A percentile compares a stretch with the other conserved stretches of the same genome.
These are phyloP conservation scores for Doryteuthis pealeii DNA, from an alignment of 1,140 invertebrate genomes.

Conservation along the genomic window DNA sequence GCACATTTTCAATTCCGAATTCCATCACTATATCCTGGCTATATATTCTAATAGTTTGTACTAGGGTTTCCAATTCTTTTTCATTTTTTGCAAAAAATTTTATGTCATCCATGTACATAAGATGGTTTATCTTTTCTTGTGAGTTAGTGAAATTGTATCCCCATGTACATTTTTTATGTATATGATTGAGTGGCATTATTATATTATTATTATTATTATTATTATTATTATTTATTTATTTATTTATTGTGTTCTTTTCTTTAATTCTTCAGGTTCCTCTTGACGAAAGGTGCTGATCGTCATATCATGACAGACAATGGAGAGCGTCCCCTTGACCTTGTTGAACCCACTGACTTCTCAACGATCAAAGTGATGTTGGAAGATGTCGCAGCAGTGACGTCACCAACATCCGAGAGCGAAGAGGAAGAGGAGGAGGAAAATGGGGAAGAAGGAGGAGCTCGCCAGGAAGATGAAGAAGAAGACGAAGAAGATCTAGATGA, in stretches of 20 bases:
- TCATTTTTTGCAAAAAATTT: no score
- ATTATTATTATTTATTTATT: background rate
- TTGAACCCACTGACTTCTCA: constrained; percentile 54
- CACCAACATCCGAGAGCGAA: background rate
- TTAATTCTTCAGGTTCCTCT: constrained; percentile 42
- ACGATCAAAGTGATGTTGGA: constrained; percentile 52
- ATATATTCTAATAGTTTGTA: no score
- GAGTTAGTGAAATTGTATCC: no score
- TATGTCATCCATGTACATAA: no score
- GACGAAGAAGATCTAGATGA: background rate
- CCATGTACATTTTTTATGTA: no score
- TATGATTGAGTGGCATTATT: no score
- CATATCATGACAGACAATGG: constrained; percentile 50
- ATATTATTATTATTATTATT: background rate
- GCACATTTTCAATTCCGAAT: no score
- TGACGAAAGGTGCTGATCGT: constrained; percentile 52
- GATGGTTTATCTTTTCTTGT: no score
- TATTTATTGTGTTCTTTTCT: no score
- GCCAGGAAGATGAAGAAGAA: background rate
- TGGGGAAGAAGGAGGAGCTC: background rate
- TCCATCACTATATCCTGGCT: no score
- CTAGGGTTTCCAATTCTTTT: no score
- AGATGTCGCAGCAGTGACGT: constrained; percentile 21
- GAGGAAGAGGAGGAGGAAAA: constrained; percentile 23
- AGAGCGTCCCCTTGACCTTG: constrained; percentile 57